Conservation (phyloP, 92 coral and sea anemone genomes). For the Phenganax stokvisi region DNA sequence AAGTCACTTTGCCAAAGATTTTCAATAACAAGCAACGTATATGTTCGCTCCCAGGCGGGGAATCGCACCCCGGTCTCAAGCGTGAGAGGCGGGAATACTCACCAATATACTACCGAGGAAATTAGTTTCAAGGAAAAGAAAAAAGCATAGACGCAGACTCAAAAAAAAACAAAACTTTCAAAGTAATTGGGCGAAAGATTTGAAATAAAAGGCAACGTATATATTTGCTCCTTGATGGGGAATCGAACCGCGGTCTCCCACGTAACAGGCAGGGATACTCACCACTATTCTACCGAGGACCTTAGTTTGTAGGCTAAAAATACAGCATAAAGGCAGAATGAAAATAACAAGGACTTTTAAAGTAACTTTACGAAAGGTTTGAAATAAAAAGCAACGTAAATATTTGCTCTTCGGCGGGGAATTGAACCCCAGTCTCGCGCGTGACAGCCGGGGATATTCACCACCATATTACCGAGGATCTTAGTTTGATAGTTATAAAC, state of each 20-base stretch:
- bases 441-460: slow-evolving; percentile 54
- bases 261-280: slow-evolving; percentile 25
- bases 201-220: too few species aligned
- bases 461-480: slow-evolving; percentile 46
- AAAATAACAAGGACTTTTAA: too few species aligned
- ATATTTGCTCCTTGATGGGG: neutral
- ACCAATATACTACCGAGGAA: slow-evolving; percentile 59
- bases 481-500: neutral
- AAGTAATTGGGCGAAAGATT: too few species aligned
- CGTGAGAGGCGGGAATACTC: slow-evolving; percentile 95
- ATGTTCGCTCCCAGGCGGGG: slow-evolving; percentile 69
- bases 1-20: too few species aligned
- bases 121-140: too few species aligned
- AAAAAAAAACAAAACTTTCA: too few species aligned
- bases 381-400: too few species aligned
- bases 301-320: too few species aligned
- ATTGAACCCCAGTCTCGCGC: slow-evolving; percentile 57
- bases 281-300: neutral
- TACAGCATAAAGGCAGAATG: too few species aligned
- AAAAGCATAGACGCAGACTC: too few species aligned
- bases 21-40: too few species aligned
- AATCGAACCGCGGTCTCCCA: slow-evolving; percentile 39
- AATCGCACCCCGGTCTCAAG: slow-evolving; percentile 98
- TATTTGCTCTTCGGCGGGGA: slow-evolving; percentile 25
- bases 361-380: too few species aligned